phyloP scores from a whole-genome alignment of 2,888 invertebrate genomes.

The Acanthococcus lagerstroemiae region DNA sequence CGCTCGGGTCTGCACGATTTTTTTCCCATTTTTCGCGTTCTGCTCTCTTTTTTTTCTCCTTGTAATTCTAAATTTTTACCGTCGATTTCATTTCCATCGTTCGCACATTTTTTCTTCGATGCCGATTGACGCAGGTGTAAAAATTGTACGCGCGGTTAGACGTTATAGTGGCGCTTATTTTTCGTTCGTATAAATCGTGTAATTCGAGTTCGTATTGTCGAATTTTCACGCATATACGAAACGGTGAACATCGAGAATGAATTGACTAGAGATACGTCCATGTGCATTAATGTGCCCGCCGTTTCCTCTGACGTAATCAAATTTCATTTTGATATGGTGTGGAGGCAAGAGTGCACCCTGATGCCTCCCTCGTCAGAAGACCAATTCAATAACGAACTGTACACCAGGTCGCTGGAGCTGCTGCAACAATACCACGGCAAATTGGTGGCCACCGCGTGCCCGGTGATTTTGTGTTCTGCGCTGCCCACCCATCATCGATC shows the following conservation, averaged over 20 bases:
- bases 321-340: slow-evolving; percentile 25
- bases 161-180: too few species aligned
- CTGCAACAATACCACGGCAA: slow-evolving; percentile 77
- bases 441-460: slow-evolving; percentile 86
- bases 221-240: too few species aligned
- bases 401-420: slow-evolving; percentile 63
- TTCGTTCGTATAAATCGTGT: too few species aligned
- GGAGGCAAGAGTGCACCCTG: slow-evolving; percentile 20
- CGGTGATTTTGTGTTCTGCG: slow-evolving; percentile 86
- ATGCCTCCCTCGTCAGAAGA: slow-evolving; percentile 21
- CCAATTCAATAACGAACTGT: slow-evolving; percentile 42
- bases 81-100: too few species aligned
- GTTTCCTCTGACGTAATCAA: slow-evolving; percentile 15
- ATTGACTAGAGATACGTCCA: too few species aligned
- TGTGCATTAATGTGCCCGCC: slow-evolving; percentile 22
- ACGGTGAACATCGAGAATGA: too few species aligned
- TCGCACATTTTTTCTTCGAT: too few species aligned
- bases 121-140: too few species aligned
- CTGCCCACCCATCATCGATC: slow-evolving; percentile 94
- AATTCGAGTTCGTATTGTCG: too few species aligned
- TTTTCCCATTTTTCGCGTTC: background rate
- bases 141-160: too few species aligned
- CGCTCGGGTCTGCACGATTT: background rate
- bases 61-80: too few species aligned
- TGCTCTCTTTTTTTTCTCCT: background rate